These are phyloP conservation scores for Paramormyrops kingsleyae DNA, from an alignment of 2,113 vertebrate species.

Conservation along the genomic window DNA sequence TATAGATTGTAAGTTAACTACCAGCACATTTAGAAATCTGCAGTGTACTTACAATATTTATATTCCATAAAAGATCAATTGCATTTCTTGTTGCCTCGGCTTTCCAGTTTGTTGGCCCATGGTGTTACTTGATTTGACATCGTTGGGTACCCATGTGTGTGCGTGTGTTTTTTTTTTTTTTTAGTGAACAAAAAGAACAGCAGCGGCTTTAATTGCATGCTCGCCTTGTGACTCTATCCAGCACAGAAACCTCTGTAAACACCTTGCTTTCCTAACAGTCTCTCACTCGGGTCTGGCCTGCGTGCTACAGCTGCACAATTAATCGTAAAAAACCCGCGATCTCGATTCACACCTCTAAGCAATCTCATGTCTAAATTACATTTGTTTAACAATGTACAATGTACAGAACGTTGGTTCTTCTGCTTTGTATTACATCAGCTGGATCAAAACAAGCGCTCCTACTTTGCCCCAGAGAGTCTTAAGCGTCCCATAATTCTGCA, in stretches of 20 bases:
- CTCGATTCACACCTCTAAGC: too few relatives aligned
- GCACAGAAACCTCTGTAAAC: neutral
- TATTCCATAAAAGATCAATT: neutral
- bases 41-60: neutral
- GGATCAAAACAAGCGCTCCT: too few relatives aligned
- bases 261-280: neutral
- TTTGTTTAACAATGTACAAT: too few relatives aligned
- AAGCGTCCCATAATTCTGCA: too few relatives aligned
- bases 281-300: slow-evolving; percentile 8
- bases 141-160: slow-evolving; percentile 15
- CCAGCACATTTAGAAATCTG: neutral
- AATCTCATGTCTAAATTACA: too few relatives aligned
- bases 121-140: slow-evolving; percentile 26
- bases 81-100: neutral
- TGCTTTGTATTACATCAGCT: too few relatives aligned
- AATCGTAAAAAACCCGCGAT: too few relatives aligned
- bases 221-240: neutral
- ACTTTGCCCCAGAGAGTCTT: too few relatives aligned
- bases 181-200: neutral
- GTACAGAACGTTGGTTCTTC: too few relatives aligned
- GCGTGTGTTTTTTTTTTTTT: neutral
- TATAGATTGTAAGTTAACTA: neutral
- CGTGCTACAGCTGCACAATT: slow-evolving; percentile 3
- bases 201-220: neutral
- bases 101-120: slow-evolving; percentile 25